phyloP scores from a whole-genome alignment of 2,113 vertebrate genomes.

The Corvus cornix region DNA sequence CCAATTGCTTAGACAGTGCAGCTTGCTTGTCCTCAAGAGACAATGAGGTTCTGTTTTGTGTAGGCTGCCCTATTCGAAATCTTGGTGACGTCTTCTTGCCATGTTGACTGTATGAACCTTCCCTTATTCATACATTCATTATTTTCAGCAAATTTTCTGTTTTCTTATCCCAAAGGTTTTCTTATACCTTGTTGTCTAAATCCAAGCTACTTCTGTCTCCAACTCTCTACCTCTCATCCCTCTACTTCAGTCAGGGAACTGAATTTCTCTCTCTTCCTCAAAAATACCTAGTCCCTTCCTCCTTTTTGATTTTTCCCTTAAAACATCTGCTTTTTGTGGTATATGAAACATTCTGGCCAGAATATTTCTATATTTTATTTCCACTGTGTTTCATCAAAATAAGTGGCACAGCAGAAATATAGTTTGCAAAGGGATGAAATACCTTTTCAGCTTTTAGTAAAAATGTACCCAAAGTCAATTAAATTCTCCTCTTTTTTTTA shows the following conservation, averaged over 20 bases:
- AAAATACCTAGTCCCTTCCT: not conserved
- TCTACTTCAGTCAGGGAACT: not conserved
- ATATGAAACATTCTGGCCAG: not conserved
- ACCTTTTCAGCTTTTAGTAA: not conserved
- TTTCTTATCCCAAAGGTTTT: not conserved
- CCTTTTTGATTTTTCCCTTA: not conserved
- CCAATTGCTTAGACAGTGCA: not conserved
- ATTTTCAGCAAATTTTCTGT: not conserved
- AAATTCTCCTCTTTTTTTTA: not conserved
- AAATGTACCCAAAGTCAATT: not conserved
- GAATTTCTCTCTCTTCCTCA: not conserved
- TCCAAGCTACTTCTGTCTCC: not conserved
- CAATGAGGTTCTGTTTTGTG: not conserved
- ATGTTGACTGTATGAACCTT: not conserved
- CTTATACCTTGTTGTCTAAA: not conserved
- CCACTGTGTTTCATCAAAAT: not conserved
- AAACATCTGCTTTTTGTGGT: not conserved
- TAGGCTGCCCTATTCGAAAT: not conserved
- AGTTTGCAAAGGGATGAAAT: not conserved
- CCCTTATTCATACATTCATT: not conserved
- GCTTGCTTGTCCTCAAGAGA: not conserved
- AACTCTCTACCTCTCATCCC: not conserved
- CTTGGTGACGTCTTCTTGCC: not conserved
- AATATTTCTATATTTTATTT: not conserved
- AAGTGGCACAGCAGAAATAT: not conserved